Conservation (phyloP, 2,797 vertebrate species). For the Pantherophis vulpinus region DNA sequence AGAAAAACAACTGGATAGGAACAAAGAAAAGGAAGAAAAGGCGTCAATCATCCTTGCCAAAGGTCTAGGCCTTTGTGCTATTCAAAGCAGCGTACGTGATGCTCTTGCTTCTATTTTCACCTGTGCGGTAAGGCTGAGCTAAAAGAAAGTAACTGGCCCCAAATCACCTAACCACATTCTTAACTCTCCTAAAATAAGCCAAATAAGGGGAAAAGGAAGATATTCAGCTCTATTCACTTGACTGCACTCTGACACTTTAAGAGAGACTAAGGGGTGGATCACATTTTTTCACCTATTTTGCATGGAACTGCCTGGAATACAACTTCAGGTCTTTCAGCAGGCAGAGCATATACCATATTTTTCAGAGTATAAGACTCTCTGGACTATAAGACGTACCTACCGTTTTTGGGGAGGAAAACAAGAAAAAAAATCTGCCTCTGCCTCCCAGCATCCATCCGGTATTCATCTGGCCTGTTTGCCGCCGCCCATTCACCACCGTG, state of each 20-base stretch:
- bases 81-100: background rate
- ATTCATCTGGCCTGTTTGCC: too few species aligned
- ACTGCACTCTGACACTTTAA: background rate
- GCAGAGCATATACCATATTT: background rate
- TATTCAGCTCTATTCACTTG: background rate
- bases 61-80: background rate
- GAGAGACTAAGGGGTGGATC: background rate
- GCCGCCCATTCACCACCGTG: too few species aligned
- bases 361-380: too few species aligned
- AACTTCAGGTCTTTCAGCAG: background rate
- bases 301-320: background rate
- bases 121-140: background rate
- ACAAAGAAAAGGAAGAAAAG: background rate
- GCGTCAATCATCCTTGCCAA: background rate
- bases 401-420: too few species aligned
- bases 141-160: background rate
- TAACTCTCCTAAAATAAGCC: background rate
- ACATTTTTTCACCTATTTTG: background rate
- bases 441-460: too few species aligned
- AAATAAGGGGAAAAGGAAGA: background rate
- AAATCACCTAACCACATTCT: background rate
- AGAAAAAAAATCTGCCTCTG: too few species aligned
- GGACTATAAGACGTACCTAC: too few species aligned
- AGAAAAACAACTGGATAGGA: background rate
- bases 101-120: background rate